Conservation (phyloP, 2,797 vertebrate species). For the Enteromius afrohamiltoni region DNA sequence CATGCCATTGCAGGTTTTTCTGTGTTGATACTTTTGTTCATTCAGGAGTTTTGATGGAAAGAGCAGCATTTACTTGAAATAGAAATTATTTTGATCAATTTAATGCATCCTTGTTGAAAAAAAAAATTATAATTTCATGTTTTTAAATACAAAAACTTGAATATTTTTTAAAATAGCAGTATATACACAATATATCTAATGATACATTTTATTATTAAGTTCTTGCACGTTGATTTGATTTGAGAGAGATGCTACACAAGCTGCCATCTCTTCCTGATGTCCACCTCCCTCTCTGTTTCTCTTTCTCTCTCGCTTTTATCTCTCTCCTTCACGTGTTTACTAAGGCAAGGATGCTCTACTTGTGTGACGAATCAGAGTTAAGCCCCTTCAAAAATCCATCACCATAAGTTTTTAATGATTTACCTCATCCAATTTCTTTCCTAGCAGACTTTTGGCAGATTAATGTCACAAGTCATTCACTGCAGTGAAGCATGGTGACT, state of each 20-base stretch:
- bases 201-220: neutral
- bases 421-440: constrained; percentile 41
- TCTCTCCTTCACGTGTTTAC: constrained; percentile 16
- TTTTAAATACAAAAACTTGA: too few relatives aligned
- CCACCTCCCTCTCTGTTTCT: constrained; percentile 6
- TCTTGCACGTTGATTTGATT: neutral
- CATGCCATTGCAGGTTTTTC: too few relatives aligned
- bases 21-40: too few relatives aligned
- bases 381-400: constrained; percentile 50
- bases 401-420: constrained; percentile 46
- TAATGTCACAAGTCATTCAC: constrained; percentile 45
- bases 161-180: neutral
- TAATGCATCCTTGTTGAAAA: neutral
- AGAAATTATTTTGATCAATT: neutral
- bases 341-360: constrained; percentile 33
- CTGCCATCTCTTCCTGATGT: neutral
- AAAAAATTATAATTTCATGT: too few relatives aligned
- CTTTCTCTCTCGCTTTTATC: neutral
- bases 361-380: constrained; percentile 40
- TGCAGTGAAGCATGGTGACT: constrained; percentile 21
- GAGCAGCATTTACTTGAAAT: neutral
- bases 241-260: neutral
- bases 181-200: neutral
- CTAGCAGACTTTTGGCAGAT: constrained; percentile 41
- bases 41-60: too few relatives aligned